Conservation (phyloP, 1,140 invertebrate genomes). For the Hycleus cichorii region DNA sequence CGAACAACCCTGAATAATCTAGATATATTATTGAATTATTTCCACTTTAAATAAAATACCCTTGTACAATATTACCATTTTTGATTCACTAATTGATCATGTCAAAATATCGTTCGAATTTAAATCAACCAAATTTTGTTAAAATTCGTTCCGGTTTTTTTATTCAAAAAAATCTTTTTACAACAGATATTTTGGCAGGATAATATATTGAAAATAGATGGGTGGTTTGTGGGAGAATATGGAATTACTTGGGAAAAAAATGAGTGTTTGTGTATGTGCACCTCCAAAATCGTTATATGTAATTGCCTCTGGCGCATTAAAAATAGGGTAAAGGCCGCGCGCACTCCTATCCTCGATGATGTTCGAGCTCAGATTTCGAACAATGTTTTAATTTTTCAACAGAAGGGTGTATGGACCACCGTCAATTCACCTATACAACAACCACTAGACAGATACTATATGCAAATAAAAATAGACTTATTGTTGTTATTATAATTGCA, state of each 20-base stretch:
- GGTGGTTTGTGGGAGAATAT: too few species aligned
- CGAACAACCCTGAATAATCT: constrained; percentile 11
- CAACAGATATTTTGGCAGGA: too few species aligned
- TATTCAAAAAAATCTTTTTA: too few species aligned
- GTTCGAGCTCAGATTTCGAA: constrained; percentile 5
- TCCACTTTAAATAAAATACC: constrained; percentile 11
- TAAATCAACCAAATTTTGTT: neutral
- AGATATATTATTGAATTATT: constrained; percentile 20
- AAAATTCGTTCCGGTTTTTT: neutral
- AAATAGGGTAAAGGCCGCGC: constrained; percentile 11
- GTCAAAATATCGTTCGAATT: constrained; percentile 6
- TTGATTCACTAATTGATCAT: constrained; percentile 6
- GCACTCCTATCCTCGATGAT: constrained; percentile 4
- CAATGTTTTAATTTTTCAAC: constrained; percentile 13
- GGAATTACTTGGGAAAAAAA: constrained; percentile 3
- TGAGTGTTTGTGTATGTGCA: constrained; percentile 1
- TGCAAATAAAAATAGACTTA: neutral
- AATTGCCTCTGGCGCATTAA: constrained; percentile 3
- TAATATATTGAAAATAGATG: too few species aligned
- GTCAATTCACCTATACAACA: neutral
- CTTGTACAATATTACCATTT: constrained; percentile 5
- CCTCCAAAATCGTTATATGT: neutral
- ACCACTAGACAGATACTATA: neutral
- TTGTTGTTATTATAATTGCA: neutral
- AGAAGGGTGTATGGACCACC: neutral